Conservation (phyloP, 2,888 invertebrate species). For the Timandra comae region DNA sequence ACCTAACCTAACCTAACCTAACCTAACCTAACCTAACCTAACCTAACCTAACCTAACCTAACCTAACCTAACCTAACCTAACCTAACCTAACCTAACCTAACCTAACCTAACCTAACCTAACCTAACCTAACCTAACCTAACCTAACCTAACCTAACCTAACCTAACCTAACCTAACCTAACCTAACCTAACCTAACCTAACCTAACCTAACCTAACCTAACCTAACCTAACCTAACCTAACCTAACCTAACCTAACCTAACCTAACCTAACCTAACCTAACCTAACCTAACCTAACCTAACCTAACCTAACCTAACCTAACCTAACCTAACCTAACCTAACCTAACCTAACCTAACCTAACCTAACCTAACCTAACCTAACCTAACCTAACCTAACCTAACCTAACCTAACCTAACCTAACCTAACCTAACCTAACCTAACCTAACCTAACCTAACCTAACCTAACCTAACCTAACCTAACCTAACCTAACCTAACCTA, state of each 20-base stretch:
- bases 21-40: conserved; percentile 8
- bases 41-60: conserved; percentile 11
- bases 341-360: conserved; percentile 9
- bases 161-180: conserved; percentile 8
- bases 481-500: conserved; percentile 20
- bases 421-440: conserved; percentile 17
- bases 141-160: conserved; percentile 6
- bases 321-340: conserved; percentile 6
- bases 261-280: conserved; percentile 1
- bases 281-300: not conserved
- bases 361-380: conserved; percentile 10
- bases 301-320: conserved; percentile 4
- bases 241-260: conserved; percentile 5
- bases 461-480: conserved; percentile 17
- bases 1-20: conserved; percentile 15
- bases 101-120: conserved; percentile 11
- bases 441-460: conserved; percentile 15
- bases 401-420: conserved; percentile 18
- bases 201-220: conserved; percentile 14
- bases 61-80: conserved; percentile 12
- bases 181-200: conserved; percentile 12
- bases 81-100: conserved; percentile 11
- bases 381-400: conserved; percentile 12
- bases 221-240: conserved; percentile 12
- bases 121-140: conserved; percentile 10